These are phyloP conservation scores for Passer domesticus DNA, from an alignment of 2,113 vertebrate species.

Conservation along the genomic window DNA sequence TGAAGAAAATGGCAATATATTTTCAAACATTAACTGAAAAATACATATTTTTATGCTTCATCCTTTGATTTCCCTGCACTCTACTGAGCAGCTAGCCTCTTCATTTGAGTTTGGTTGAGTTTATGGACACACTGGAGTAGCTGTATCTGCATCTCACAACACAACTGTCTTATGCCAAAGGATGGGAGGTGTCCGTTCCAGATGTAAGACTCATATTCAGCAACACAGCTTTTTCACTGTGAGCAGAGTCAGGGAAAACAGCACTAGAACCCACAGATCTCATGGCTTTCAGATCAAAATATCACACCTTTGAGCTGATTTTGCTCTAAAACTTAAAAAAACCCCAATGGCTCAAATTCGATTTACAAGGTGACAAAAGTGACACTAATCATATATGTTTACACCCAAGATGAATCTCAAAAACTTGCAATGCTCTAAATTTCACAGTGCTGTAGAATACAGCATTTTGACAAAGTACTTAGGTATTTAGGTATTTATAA, in stretches of 20 bases:
- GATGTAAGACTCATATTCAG: not conserved
- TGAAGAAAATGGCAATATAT: not conserved
- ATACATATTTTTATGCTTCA: not conserved
- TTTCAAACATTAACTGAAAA: not conserved
- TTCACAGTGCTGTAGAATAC: not conserved
- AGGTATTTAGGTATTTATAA: not conserved
- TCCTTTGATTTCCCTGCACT: not conserved
- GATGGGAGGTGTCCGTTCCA: not conserved
- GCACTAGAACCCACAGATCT: not conserved
- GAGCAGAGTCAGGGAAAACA: not conserved
- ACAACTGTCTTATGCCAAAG: not conserved
- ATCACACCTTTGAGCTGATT: not conserved
- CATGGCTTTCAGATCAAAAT: not conserved
- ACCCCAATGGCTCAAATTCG: not conserved
- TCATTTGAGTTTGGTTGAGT: not conserved
- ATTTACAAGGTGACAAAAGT: not conserved
- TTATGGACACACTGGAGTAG: not conserved
- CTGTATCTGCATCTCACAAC: too few species aligned
- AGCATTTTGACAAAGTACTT: not conserved
- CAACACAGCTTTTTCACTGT: not conserved
- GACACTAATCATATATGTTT: not conserved
- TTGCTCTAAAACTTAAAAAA: not conserved
- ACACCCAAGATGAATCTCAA: not conserved
- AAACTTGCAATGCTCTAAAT: not conserved
- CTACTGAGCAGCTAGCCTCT: not conserved